Percentiles rank a stretch among this genome's conserved stretches.
phyloP scores from a whole-genome alignment of 30 jellyfish, hydroid and myxozoan genomes.

The Aurelia sp. region DNA sequence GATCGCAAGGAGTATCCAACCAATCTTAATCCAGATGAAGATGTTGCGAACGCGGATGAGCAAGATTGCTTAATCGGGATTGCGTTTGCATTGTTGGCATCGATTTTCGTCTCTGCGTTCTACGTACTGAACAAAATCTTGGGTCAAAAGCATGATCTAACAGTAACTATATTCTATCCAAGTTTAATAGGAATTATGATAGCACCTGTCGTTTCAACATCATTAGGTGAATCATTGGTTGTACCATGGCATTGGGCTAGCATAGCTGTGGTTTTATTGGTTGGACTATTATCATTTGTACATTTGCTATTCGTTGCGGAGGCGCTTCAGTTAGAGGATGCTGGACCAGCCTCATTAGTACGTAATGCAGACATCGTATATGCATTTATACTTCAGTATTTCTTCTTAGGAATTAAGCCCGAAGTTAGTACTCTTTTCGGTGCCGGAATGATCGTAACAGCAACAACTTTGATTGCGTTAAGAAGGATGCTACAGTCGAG shows the following conservation, averaged over 20 bases:
- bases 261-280: conserved; percentile 50
- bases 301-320: conserved; percentile 86
- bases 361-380: conserved; percentile 84
- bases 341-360: conserved; percentile 93
- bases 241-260: conserved; percentile 70
- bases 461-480: conserved; percentile 74
- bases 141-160: conserved; percentile 73
- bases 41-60: conserved; percentile 32
- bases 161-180: conserved; percentile 76
- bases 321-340: conserved; percentile 87
- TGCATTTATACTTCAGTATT: conserved; percentile 80
- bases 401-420: conserved; percentile 73
- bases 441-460: conserved; percentile 60
- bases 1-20: conserved; percentile 28
- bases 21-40: conserved; percentile 43
- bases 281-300: conserved; percentile 82
- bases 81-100: conserved; percentile 60
- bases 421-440: conserved; percentile 77
- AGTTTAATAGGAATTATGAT: conserved; percentile 72
- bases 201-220: conserved; percentile 54
- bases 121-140: conserved; percentile 73
- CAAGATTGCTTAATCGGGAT: conserved; percentile 69
- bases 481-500: conserved; percentile 38
- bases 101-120: conserved; percentile 69
- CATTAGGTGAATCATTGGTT: conserved; percentile 42